Evolutionary conservation across 2,888 invertebrate genomes (phyloP).

Genomic region (Ormia ochracea): DNA sequence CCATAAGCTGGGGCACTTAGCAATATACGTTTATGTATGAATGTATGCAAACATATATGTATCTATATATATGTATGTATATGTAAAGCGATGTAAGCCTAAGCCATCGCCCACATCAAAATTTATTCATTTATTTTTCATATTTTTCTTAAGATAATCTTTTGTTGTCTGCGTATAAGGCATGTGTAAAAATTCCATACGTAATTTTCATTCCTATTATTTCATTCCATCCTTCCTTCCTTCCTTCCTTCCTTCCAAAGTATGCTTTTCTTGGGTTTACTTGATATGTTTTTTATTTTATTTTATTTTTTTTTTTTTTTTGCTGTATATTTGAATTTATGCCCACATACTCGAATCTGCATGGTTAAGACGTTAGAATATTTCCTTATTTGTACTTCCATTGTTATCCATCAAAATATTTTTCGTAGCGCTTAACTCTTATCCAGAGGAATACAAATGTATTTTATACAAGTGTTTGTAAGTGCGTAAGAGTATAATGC

Average conservation of each 20-base stretch:
- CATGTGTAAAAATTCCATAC: conserved; percentile 44
- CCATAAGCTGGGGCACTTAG: no score
- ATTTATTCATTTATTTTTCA: conserved; percentile 17
- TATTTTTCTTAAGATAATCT: conserved; percentile 2
- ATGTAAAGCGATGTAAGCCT: conserved; percentile 36
- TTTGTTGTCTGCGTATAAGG: neutral
- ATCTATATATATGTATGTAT: conserved; percentile 18
- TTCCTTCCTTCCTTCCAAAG: neutral
- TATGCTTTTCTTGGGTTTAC: neutral
- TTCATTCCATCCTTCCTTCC: neutral
- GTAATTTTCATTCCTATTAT: conserved; percentile 41
- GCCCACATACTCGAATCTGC: no score
- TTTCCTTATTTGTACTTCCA: conserved; percentile 30
- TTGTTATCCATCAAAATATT: conserved; percentile 53
- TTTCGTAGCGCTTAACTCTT: conserved; percentile 37
- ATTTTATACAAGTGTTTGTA: neutral
- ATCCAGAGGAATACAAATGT: neutral
- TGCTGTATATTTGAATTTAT: neutral
- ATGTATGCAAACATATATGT: neutral
- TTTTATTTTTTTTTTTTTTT: neutral
- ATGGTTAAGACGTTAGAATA: conserved; percentile 8
- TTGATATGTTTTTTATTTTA: neutral
- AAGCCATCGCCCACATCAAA: conserved; percentile 33
- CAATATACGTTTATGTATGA: neutral
- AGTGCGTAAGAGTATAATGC: neutral